Base-by-base conservation (phyloP, 37 sponge, comb jelly and placozoan species). In the Dysidea cf. avara region DNA sequence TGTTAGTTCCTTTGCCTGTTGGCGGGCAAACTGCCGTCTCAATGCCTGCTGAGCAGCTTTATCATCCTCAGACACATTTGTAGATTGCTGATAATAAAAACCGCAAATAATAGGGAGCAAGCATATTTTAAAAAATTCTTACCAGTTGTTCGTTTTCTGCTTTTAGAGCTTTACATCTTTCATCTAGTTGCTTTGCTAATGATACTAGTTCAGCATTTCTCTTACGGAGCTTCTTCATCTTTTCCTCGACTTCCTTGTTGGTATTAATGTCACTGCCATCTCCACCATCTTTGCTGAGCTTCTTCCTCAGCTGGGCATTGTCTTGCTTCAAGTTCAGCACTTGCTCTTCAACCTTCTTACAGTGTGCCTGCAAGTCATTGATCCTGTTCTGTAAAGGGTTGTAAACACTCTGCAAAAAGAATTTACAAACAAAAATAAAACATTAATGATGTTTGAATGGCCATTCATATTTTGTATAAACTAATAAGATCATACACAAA, bases 1-100 rank as follows among this genome's bases (percentile, higher is more conserved):
- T n/a, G 54, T 43, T 50, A 81, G 66, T 16, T 90, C 91, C 53
- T 84, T 90, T 53, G 76, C 81, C 24, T 85, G 91, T 49, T 90
- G 91, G 5, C 87, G 51, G 1, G 76, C 56, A 5, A 85, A 53
- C 14, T 36, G 56, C 69, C 61, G 72, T 63, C 62, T 66, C 28
- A 59, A 5, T 33, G 24, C 56, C 26, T 66, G 61, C 40, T 58
- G 18, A 9, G 9, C 82, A 9, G 30, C 33, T 21, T 53, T 59
- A 0, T 39, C 67, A 30, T 48, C 28, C 6, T 67, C 48, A 21
- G 59, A 31, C 2, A 29, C 31, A 16, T 43, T 61, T 40, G 48
- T 61, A 14, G 50, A 47, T 39, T 46, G 51, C 64, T 57, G 48
- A 68, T 17, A 43, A 12, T 43, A 43, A 43, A 43, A 43, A 5